phyloP scores from a whole-genome alignment of 2,888 invertebrate genomes.

The Sipunculus nudus region DNA sequence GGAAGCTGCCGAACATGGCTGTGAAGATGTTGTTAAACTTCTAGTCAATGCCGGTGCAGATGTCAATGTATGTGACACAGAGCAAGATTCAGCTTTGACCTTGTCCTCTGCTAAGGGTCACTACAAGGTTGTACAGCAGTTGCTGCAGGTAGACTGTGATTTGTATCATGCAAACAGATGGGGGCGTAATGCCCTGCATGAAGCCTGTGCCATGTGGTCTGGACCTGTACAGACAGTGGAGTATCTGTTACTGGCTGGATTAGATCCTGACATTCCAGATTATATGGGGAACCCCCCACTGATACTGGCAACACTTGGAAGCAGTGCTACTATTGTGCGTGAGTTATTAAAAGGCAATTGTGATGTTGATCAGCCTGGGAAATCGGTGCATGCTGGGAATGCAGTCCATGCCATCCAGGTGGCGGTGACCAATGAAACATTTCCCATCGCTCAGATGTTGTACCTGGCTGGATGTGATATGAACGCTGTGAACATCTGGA shows the following conservation, averaged over 20 bases:
- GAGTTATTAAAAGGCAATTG: constrained; percentile 26
- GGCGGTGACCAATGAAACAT: constrained; percentile 22
- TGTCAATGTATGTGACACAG: constrained; percentile 19
- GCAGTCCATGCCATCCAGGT: constrained; percentile 22
- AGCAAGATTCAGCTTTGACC: constrained; percentile 27
- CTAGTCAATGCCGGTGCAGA: constrained; percentile 33
- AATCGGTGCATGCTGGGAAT: constrained; percentile 10
- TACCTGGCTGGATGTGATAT: constrained; percentile 29
- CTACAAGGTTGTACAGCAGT: constrained; percentile 8
- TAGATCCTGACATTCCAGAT: constrained; percentile 21
- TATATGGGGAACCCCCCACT: constrained; percentile 52
- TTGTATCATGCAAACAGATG: constrained; percentile 17
- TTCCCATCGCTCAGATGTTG: constrained; percentile 28
- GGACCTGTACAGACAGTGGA: constrained; percentile 16
- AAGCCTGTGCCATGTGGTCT: constrained; percentile 26
- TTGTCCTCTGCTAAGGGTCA: constrained; percentile 24
- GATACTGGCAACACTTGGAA: constrained; percentile 53
- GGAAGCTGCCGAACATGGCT: constrained; percentile 29
- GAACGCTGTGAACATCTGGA: constrained; percentile 19
- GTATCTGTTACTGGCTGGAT: constrained; percentile 16
- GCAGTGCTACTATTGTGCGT: constrained; percentile 45
- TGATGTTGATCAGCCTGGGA: constrained; percentile 25
- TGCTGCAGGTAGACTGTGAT: constrained; percentile 17
- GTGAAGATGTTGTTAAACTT: constrained; percentile 20
- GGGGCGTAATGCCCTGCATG: constrained; percentile 31